Evolutionary conservation across 2,888 invertebrate genomes (phyloP).

Genomic region (Cryptus armator): DNA sequence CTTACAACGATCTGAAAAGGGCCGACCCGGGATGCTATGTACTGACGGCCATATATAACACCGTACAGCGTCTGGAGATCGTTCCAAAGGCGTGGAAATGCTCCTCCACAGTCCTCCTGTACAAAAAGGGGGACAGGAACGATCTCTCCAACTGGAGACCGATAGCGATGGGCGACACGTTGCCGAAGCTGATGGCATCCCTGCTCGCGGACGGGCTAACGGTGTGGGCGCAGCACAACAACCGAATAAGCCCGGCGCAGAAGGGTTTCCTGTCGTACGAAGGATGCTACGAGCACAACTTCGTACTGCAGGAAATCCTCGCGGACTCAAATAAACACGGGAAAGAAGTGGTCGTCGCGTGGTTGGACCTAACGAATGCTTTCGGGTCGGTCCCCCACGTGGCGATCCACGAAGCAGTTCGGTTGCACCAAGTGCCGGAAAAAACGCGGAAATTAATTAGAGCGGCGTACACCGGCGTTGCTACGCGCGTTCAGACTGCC

Average conservation of each 20-base stretch:
- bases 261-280: constrained; percentile 81
- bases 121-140: constrained; percentile 62
- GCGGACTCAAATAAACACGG: constrained; percentile 67
- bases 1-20: constrained; percentile 65
- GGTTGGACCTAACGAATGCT: constrained; percentile 82
- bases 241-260: constrained; percentile 74
- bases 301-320: constrained; percentile 76
- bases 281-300: constrained; percentile 81
- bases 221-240: constrained; percentile 42
- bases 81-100: constrained; percentile 60
- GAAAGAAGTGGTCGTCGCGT: constrained; percentile 75
- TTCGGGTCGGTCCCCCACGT: constrained; percentile 81
- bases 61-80: constrained; percentile 14
- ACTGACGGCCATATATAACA: constrained; percentile 44
- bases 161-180: constrained; percentile 74
- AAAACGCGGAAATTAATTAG: constrained; percentile 56
- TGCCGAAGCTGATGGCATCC: constrained; percentile 72
- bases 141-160: constrained; percentile 78
- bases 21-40: constrained; percentile 60
- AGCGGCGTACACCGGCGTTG: constrained; percentile 64
- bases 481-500: constrained; percentile 66
- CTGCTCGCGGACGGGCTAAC: constrained; percentile 71
- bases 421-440: neutral
- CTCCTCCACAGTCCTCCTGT: constrained; percentile 56
- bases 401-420: constrained; percentile 68